phyloP scores from a whole-genome alignment of 2,888 invertebrate genomes.

The Eudemis profundana region DNA sequence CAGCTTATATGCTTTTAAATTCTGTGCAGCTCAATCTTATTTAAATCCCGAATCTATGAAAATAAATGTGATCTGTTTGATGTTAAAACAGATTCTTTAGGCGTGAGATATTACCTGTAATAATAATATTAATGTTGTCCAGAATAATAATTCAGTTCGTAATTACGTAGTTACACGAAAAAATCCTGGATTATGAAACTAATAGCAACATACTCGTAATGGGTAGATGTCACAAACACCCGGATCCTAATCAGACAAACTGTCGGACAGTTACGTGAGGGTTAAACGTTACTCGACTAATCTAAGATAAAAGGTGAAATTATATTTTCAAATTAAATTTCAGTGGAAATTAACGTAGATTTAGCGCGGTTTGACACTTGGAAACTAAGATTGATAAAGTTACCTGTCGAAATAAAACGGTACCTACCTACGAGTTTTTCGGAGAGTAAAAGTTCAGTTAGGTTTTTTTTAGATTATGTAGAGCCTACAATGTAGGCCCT shows the following conservation, averaged over 20 bases:
- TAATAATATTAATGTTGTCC: not conserved
- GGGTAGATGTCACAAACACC: slow-evolving; percentile 17
- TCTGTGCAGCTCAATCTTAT: too few relatives aligned
- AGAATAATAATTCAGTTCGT: not conserved
- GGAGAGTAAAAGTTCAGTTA: too few relatives aligned
- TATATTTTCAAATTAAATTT: slow-evolving; percentile 24
- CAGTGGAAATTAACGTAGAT: slow-evolving; percentile 22
- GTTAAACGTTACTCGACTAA: slow-evolving; percentile 15
- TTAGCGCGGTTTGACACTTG: slow-evolving; percentile 33
- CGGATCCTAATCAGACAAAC: slow-evolving; percentile 17
- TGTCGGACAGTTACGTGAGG: slow-evolving; percentile 21
- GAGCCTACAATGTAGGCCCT: too few relatives aligned
- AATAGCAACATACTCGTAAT: slow-evolving; percentile 2
- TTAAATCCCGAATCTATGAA: too few relatives aligned
- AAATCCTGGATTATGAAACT: not conserved
- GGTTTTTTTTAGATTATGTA: too few relatives aligned
- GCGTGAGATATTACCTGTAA: too few relatives aligned
- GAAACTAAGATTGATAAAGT: slow-evolving; percentile 25
- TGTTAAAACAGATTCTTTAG: too few relatives aligned
- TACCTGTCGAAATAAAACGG: slow-evolving; percentile 22
- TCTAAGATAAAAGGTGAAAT: slow-evolving; percentile 27
- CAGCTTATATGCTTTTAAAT: too few relatives aligned
- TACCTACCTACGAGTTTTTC: too few relatives aligned
- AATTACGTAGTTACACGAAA: not conserved
- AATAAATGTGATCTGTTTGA: too few relatives aligned